These are phyloP conservation scores for Hypomecis atomaria DNA, from an alignment of 2,888 invertebrate genomes.

Conservation along the genomic window DNA sequence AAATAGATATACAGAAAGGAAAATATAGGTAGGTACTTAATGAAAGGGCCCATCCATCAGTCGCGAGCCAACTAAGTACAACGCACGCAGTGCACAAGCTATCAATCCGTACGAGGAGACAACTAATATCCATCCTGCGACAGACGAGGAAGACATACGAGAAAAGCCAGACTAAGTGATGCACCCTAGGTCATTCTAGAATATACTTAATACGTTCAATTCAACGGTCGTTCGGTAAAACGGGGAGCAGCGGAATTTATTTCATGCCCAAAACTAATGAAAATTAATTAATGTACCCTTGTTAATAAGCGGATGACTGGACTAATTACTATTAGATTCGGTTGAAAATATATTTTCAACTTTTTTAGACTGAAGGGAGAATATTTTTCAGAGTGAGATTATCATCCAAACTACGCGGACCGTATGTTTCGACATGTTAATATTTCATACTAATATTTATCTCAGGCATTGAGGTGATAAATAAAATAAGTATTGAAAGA, in stretches of 20 bases:
- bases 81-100: conserved; percentile 63
- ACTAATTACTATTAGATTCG: conserved; percentile 57
- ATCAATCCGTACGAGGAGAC: conserved; percentile 41
- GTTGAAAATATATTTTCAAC: conserved; percentile 35
- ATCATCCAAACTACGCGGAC: conserved; percentile 77
- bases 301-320: conserved; percentile 82
- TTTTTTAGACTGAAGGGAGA: conserved; percentile 29
- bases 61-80: conserved; percentile 51
- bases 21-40: conserved; percentile 34
- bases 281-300: conserved; percentile 72
- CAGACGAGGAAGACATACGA: conserved; percentile 73
- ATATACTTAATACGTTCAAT: conserved; percentile 52
- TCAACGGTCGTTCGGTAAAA: conserved; percentile 50
- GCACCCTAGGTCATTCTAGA: conserved; percentile 70
- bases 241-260: conserved; percentile 75
- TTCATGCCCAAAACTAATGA: conserved; percentile 83
- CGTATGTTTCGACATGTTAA: background rate
- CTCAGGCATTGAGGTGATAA: background rate
- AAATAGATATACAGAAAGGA: conserved; percentile 53
- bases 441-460: background rate
- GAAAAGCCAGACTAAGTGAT: conserved; percentile 81
- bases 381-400: conserved; percentile 70
- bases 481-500: background rate
- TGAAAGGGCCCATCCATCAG: conserved; percentile 45
- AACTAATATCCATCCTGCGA: conserved; percentile 56